Base-by-base conservation (phyloP, 2,888 invertebrate species). In the Erebia aethiops region DNA sequence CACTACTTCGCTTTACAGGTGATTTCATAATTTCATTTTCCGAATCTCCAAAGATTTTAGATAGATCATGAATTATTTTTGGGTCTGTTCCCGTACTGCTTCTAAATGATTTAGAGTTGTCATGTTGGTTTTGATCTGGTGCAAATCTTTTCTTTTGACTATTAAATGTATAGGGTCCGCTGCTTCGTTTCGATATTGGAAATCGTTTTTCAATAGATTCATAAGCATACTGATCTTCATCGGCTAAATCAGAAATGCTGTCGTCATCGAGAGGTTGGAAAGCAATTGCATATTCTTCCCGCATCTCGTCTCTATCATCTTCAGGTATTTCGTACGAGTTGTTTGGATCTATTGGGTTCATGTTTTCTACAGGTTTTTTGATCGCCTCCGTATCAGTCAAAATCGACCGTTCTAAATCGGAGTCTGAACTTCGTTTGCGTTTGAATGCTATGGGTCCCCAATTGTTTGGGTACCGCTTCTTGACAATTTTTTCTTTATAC, bases 171-270 rank as follows among this genome's bases (percentile, higher is more conserved):
- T 79, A 89, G 16, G 83, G 87, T 16, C 89, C 91, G 74, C 94
- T 95, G 65, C 96, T 96, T 1, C 96, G 92, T 83, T 96, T 96
- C 3, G 95, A 87, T 0, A 96, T 95, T 0, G 96, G 95, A 79
- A 95, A 96, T 4, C 95, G 93, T 86, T 96, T 96, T 77, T 92
- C 92, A 18, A 89, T 82, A 10, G 83, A 79, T 67, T 90, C 91
- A 70, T 90, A 93, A 1, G 88, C 78, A 75, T 89, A 92, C 73
- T 88, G 90, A 73, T 91, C 90, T 65, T 92, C 90, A 76, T 92
- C 90, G 13, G 85, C 82, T 57, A 88, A 78, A 76, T 92, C 91
- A 69, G 89, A 83, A 10, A 89, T 71, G 57, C 82, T 86, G 69
- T 91, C 91, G 71, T 92, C 93, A 71, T 93, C 92, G 60, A 93